These are phyloP conservation scores for Digitonthophagus gazella DNA, from an alignment of 2,888 invertebrate genomes.

Conservation along the genomic window DNA sequence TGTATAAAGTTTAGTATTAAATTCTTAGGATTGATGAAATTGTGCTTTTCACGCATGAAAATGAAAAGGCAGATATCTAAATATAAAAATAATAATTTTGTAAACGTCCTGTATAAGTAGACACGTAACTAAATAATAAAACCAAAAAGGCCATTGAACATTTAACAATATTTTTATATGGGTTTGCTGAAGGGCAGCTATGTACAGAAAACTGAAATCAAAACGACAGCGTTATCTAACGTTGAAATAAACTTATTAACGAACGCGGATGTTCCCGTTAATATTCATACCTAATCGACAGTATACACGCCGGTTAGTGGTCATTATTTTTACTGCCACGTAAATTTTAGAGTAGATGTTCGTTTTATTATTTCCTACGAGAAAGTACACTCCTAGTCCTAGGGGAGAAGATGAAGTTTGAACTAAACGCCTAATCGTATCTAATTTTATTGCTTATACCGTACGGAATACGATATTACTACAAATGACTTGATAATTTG, in stretches of 20 bases:
- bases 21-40: too few relatives aligned
- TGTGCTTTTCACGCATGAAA: too few relatives aligned
- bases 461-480: background rate
- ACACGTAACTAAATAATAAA: too few relatives aligned
- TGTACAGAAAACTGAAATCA: too few relatives aligned
- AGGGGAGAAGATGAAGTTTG: background rate
- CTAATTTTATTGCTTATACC: background rate
- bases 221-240: background rate
- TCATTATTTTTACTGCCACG: background rate
- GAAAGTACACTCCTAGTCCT: background rate
- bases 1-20: too few relatives aligned
- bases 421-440: background rate
- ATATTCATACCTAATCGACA: background rate
- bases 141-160: too few relatives aligned
- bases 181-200: too few relatives aligned
- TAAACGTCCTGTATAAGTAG: too few relatives aligned
- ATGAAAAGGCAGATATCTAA: too few relatives aligned
- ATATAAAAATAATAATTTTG: too few relatives aligned
- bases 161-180: too few relatives aligned
- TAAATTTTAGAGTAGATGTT: background rate
- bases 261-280: background rate
- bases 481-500: background rate
- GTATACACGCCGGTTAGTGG: background rate
- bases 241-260: background rate
- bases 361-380: background rate